Percentiles rank a stretch among this genome's conserved stretches.
Conservation (phyloP, 2,113 vertebrate genomes). For the Microcebus jonahi region DNA sequence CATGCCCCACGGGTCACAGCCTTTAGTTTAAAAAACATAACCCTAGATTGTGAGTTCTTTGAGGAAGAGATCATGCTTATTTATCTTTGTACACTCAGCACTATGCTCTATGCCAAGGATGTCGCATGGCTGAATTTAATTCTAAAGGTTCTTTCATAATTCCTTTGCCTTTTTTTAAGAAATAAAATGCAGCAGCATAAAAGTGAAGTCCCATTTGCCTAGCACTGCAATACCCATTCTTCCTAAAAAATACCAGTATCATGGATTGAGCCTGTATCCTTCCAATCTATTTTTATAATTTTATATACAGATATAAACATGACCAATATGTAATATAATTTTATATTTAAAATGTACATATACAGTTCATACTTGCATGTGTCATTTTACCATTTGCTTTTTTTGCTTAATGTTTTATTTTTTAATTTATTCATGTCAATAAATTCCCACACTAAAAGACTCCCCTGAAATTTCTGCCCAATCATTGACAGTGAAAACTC, state of each 20-base stretch:
- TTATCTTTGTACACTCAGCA: no score
- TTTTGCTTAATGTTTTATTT: background rate
- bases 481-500: no score
- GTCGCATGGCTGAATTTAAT: no score
- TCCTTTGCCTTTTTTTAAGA: slow-evolving; percentile 1
- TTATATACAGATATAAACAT: background rate
- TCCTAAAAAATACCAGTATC: background rate
- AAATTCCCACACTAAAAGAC: background rate
- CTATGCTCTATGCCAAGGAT: no score
- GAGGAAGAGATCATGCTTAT: no score
- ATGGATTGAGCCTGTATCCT: no score
- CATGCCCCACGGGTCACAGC: background rate
- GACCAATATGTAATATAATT: background rate
- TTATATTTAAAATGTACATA: background rate
- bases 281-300: background rate
- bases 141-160: background rate
- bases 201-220: background rate
- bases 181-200: background rate
- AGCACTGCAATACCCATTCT: background rate
- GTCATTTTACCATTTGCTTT: background rate
- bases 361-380: background rate
- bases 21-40: no score
- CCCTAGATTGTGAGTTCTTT: no score
- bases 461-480: background rate
- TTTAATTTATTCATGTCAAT: background rate